phyloP scores from a whole-genome alignment of 2,797 vertebrate species.

The Galaxias olidus region DNA sequence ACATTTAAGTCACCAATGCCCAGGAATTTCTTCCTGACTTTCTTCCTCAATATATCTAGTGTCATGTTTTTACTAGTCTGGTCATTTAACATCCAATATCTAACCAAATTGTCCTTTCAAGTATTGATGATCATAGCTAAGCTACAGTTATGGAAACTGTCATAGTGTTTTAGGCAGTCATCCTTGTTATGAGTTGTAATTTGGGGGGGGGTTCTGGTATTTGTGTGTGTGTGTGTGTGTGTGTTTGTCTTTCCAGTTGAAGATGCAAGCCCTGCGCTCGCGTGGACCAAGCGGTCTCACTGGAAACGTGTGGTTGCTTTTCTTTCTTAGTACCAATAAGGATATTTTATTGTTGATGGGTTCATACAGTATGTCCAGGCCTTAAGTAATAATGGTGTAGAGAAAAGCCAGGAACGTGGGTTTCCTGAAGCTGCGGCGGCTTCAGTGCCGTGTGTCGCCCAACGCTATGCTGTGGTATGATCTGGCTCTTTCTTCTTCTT shows the following conservation, averaged over 20 bases:
- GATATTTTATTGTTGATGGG: constrained; percentile 46
- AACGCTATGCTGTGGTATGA: constrained; percentile 15
- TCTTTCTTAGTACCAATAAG: constrained; percentile 38
- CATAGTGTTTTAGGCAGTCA: constrained; percentile 44
- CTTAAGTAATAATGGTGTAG: constrained; percentile 53
- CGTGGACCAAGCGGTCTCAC: constrained; percentile 54
- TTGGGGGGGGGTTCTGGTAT: constrained; percentile 25
- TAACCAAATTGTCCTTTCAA: too few species aligned
- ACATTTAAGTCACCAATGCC: background rate
- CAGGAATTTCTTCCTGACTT: too few species aligned
- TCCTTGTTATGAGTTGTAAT: constrained; percentile 43
- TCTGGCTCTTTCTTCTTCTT: too few species aligned
- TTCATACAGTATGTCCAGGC: constrained; percentile 27
- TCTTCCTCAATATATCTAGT: too few species aligned
- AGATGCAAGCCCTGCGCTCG: constrained; percentile 54
- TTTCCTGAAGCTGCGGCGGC: constrained; percentile 53
- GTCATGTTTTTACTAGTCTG: background rate
- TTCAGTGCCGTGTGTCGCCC: constrained; percentile 30
- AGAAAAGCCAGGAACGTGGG: constrained; percentile 54
- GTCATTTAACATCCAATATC: too few species aligned
- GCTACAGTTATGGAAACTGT: constrained; percentile 48
- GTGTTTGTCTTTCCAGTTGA: background rate
- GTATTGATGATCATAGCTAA: too few species aligned
- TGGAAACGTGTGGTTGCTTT: constrained; percentile 64
- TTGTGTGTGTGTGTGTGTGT: constrained; percentile 24